These are phyloP conservation scores for Rhinoptilus africanus DNA, from an alignment of 2,113 vertebrate species.

Conservation along the genomic window DNA sequence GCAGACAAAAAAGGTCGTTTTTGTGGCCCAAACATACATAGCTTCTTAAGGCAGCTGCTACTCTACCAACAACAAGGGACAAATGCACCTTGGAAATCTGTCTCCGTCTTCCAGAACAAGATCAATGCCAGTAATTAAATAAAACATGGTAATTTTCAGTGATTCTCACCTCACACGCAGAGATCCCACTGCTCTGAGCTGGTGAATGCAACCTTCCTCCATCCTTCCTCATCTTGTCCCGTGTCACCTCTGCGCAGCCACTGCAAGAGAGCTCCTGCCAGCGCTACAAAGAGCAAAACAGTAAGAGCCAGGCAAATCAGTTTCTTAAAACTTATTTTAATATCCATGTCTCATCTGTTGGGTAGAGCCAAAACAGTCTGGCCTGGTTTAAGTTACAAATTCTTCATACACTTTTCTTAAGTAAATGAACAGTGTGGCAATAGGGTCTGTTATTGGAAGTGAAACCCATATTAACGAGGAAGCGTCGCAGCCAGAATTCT, in stretches of 20 bases:
- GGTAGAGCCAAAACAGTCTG: constrained; percentile 74
- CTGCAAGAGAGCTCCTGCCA: background rate
- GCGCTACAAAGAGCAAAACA: constrained; percentile 3
- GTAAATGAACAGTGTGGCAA: constrained; percentile 75
- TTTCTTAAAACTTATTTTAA: constrained; percentile 81
- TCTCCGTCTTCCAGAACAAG: background rate
- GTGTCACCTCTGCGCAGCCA: background rate
- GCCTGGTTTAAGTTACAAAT: constrained; percentile 77
- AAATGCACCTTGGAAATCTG: background rate
- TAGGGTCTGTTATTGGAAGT: constrained; percentile 67
- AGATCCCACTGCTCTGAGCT: background rate
- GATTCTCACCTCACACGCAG: fast-evolving
- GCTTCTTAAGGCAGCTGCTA: background rate
- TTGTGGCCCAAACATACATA: fast-evolving
- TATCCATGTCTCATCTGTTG: constrained; percentile 70
- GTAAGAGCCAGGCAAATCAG: constrained; percentile 51
- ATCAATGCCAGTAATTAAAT: background rate
- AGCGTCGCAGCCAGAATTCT: constrained; percentile 32
- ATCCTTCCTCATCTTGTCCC: background rate
- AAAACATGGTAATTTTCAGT: background rate
- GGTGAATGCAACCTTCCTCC: background rate
- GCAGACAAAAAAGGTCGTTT: background rate
- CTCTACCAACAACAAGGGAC: background rate
- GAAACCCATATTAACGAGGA: constrained; percentile 75
- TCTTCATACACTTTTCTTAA: constrained; percentile 72